phyloP scores from a whole-genome alignment of 2,888 invertebrate genomes.

The Oligia latruncula region DNA sequence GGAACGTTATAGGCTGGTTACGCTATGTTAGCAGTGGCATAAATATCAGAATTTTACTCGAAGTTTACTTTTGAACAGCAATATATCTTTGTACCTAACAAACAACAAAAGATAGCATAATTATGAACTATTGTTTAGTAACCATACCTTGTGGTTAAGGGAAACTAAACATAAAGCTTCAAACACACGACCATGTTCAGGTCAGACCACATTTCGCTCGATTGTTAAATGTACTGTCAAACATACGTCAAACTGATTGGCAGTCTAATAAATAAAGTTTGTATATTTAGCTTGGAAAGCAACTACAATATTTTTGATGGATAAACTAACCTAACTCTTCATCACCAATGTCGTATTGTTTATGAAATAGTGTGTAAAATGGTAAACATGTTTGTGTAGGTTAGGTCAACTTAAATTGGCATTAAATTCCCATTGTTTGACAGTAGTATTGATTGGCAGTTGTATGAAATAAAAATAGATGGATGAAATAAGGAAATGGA shows the following conservation, averaged over 20 bases:
- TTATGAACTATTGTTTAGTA: neutral
- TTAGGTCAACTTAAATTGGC: neutral
- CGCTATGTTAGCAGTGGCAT: neutral
- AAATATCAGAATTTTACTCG: neutral
- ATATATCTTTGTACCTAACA: neutral
- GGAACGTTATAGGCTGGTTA: neutral
- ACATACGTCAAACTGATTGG: constrained; percentile 39
- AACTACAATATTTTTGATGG: constrained; percentile 4
- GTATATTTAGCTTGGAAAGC: constrained; percentile 20
- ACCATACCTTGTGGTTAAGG: constrained; percentile 1
- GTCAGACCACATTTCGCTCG: neutral
- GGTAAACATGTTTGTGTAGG: neutral
- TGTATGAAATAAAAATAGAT: neutral
- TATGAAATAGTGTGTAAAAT: neutral
- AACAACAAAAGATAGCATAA: neutral
- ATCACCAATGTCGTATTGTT: neutral
- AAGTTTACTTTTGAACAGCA: neutral
- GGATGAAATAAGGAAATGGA: neutral
- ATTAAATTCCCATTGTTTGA: neutral
- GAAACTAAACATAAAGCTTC: constrained; percentile 5
- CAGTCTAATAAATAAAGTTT: constrained; percentile 37
- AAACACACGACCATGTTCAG: constrained; percentile 19
- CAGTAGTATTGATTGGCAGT: neutral
- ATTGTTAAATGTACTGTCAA: constrained; percentile 43
- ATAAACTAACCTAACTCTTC: neutral